Conservation (phyloP, 2,113 vertebrate species). For the Azemiops feae region DNA sequence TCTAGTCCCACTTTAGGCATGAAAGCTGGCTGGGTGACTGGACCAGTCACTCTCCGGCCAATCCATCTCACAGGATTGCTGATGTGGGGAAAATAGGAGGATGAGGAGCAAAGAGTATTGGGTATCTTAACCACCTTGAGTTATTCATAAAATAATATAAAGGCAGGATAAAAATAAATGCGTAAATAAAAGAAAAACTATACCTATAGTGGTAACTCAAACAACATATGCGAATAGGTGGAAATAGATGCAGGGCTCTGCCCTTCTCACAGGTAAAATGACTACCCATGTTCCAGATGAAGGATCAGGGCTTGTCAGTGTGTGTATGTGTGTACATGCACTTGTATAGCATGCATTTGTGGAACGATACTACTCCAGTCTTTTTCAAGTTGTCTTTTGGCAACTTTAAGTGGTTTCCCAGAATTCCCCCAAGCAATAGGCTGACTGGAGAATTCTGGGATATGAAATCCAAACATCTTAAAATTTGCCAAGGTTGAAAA, state of each 20-base stretch:
- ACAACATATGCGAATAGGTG: background rate
- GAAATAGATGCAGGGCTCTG: background rate
- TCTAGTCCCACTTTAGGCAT: background rate
- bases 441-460: background rate
- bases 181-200: background rate
- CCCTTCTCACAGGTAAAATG: no score
- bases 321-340: no score
- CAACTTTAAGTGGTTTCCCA: background rate
- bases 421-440: background rate
- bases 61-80: background rate
- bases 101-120: background rate
- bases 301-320: background rate
- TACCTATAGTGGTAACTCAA: background rate
- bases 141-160: background rate
- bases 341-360: background rate
- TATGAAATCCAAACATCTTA: background rate
- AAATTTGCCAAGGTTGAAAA: background rate
- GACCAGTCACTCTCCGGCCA: no score
- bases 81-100: background rate
- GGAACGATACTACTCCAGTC: background rate
- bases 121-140: background rate
- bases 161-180: background rate
- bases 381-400: background rate
- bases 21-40: background rate
- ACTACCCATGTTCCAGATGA: background rate